phyloP scores from a whole-genome alignment of 2,888 invertebrate genomes.

The Harpagoxenus sublaevis region DNA sequence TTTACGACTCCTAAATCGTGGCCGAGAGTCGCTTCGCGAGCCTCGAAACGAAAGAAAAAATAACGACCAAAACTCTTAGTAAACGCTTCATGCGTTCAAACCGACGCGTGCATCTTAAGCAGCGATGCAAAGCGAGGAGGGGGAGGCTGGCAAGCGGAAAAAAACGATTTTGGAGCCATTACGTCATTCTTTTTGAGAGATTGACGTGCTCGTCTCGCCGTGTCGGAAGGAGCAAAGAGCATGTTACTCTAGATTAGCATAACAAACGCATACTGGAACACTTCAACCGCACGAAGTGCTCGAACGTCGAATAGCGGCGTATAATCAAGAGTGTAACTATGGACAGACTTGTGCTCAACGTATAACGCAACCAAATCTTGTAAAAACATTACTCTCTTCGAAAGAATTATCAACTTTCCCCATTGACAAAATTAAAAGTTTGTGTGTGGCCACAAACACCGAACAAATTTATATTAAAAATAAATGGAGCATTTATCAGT shows the following conservation, averaged over 20 bases:
- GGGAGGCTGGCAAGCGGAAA: conserved; percentile 30
- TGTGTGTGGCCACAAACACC: not conserved
- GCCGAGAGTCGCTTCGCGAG: conserved; percentile 41
- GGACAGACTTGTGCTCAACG: not conserved
- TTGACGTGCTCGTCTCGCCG: conserved; percentile 48
- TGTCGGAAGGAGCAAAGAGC: conserved; percentile 15
- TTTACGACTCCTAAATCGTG: conserved; percentile 69
- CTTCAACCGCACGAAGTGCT: conserved; percentile 11
- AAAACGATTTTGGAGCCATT: conserved; percentile 27
- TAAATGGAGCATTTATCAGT: not conserved
- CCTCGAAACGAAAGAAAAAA: conserved; percentile 1
- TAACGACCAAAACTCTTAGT: not conserved
- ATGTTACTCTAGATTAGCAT: conserved; percentile 45
- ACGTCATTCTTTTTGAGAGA: conserved; percentile 32
- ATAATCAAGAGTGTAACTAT: not conserved
- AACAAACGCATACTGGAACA: conserved; percentile 32
- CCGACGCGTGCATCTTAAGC: conserved; percentile 28
- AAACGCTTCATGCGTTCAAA: conserved; percentile 5
- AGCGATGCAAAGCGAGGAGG: not conserved
- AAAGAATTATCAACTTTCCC: not conserved
- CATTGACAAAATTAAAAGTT: not conserved
- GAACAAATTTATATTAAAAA: not conserved
- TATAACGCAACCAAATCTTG: not conserved
- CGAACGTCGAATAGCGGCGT: not conserved
- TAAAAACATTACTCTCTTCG: not conserved